phyloP scores from a whole-genome alignment of 1,140 invertebrate species.

The Zaprionus gabonicus region DNA sequence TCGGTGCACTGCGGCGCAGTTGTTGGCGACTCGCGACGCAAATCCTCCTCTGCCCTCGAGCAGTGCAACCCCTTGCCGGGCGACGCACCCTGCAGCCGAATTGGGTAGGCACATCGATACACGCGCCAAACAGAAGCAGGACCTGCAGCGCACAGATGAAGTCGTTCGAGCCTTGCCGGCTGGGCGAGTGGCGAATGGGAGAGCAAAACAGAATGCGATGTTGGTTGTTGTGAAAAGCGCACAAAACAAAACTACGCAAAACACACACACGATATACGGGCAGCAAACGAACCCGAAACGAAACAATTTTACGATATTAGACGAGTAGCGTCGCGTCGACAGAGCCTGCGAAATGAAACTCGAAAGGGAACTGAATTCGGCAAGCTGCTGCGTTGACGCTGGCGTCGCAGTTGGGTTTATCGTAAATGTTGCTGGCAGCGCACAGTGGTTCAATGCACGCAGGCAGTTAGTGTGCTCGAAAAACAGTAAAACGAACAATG shows the following conservation, averaged over 20 bases:
- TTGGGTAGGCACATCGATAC: conserved; percentile 11
- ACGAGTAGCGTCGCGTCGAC: conserved; percentile 1
- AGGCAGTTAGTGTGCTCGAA: not conserved
- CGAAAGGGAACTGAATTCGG: conserved; percentile 19
- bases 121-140: not conserved
- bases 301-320: conserved; percentile 62
- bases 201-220: conserved; percentile 79
- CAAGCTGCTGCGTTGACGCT: not conserved
- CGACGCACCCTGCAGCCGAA: conserved; percentile 35
- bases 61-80: conserved; percentile 36
- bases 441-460: conserved; percentile 20
- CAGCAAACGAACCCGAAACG: conserved; percentile 29
- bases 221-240: conserved; percentile 74
- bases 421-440: conserved; percentile 32
- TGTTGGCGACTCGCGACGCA: conserved; percentile 49
- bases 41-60: conserved; percentile 43
- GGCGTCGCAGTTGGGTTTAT: conserved; percentile 27
- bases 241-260: conserved; percentile 69
- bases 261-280: conserved; percentile 30
- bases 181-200: conserved; percentile 43
- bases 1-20: conserved; percentile 62
- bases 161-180: conserved; percentile 28
- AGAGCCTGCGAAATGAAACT: conserved; percentile 8
- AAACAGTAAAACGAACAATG: too few species aligned
- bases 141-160: conserved; percentile 21